Evolutionary conservation across 2,797 vertebrate genomes (phyloP).

Genomic region (Phataginus tetradactyla): DNA sequence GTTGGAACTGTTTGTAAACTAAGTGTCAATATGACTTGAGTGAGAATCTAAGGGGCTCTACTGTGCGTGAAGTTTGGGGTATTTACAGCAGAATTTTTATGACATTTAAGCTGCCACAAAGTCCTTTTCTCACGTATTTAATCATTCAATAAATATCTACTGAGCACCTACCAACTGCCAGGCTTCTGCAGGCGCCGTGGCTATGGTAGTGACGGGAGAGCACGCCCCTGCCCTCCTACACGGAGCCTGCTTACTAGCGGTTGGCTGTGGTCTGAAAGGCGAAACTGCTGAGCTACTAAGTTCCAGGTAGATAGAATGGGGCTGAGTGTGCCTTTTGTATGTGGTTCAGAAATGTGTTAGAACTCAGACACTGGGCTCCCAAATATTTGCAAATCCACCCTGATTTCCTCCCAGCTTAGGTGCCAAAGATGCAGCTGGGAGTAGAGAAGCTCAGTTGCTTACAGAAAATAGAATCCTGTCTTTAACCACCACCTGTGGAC

Average conservation of each 20-base stretch:
- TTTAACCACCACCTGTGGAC: not conserved
- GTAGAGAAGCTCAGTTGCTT: not conserved
- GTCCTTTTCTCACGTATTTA: not conserved
- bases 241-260: not conserved
- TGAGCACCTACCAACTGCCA: not conserved
- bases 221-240: fast-evolving
- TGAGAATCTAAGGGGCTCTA: not conserved
- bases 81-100: not conserved
- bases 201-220: fast-evolving
- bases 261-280: not conserved
- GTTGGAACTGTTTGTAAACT: not conserved
- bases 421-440: no score
- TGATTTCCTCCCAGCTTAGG: not conserved
- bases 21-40: not conserved
- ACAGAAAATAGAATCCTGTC: not conserved
- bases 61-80: not conserved
- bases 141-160: not conserved
- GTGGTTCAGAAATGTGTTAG: not conserved
- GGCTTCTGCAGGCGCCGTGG: not conserved
- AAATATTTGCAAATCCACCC: not conserved
- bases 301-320: not conserved
- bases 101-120: not conserved
- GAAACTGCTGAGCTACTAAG: not conserved
- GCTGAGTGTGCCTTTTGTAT: not conserved
- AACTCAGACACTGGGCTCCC: not conserved